Conservation (phyloP, 1,140 invertebrate species). For the Agraylea sexmaculata region DNA sequence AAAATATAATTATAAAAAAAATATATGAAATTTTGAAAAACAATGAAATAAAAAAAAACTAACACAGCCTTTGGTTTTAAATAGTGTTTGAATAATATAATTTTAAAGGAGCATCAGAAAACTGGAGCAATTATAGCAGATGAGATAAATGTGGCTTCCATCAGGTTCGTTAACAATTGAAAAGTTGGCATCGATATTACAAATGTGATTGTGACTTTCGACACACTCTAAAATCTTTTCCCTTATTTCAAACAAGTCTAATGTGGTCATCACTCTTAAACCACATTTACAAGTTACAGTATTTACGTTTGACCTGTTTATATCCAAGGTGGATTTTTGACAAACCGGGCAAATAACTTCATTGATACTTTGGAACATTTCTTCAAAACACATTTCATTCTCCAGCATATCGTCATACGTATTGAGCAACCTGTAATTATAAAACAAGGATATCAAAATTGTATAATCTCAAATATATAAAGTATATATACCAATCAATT, state of each 20-base stretch:
- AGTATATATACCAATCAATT: conserved; percentile 2
- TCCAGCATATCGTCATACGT: conserved; percentile 19
- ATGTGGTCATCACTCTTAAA: conserved; percentile 5
- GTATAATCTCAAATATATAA: conserved; percentile 3
- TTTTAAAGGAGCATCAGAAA: conserved; percentile 11
- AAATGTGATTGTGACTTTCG: conserved; percentile 12
- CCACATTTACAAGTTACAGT: conserved; percentile 14
- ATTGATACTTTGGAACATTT: conserved; percentile 17
- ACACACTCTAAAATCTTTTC: conserved; percentile 16
- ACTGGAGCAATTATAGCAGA: conserved; percentile 16
- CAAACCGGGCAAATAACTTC: conserved; percentile 19
- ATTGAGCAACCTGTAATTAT: conserved; percentile 14
- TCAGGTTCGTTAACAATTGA: conserved; percentile 10
- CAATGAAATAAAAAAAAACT: not conserved
- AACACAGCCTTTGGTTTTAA: too few species aligned
- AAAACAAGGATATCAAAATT: conserved; percentile 2
- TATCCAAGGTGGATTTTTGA: conserved; percentile 12
- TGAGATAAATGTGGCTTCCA: conserved; percentile 18
- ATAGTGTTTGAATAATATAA: too few species aligned
- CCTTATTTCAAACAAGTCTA: conserved; percentile 14
- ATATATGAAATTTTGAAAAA: not conserved
- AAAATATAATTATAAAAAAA: conserved; percentile 2
- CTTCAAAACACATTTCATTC: conserved; percentile 14
- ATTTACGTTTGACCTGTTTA: not conserved
- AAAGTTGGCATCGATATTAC: conserved; percentile 13